phyloP scores from a whole-genome alignment of 2,113 vertebrate species.

The Hippopotamus amphibius region DNA sequence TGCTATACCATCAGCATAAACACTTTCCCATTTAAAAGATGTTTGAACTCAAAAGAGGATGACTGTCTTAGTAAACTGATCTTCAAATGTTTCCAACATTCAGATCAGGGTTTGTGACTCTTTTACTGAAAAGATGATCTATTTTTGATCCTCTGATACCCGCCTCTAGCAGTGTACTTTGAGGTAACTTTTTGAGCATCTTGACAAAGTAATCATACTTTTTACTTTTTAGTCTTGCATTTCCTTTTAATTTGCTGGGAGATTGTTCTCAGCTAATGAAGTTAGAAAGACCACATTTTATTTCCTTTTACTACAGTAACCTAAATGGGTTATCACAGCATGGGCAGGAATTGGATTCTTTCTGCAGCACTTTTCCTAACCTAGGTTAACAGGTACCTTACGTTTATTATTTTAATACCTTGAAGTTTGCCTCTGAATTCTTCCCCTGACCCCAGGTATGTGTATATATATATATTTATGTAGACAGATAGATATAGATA shows the following conservation, averaged over 20 bases:
- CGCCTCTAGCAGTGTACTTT: neutral
- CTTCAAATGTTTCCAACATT: neutral
- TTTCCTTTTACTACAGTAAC: conserved; percentile 5
- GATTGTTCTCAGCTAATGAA: neutral
- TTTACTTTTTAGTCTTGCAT: neutral
- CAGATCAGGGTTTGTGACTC: neutral
- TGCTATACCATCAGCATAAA: neutral
- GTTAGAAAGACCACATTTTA: conserved; percentile 60
- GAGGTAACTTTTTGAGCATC: neutral
- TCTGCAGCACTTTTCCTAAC: conserved; percentile 67
- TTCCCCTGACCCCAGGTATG: neutral
- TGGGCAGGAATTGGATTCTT: conserved; percentile 72
- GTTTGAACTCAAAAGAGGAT: neutral
- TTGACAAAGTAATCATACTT: neutral
- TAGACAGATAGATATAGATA: neutral
- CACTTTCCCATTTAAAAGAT: neutral
- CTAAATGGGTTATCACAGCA: conserved; percentile 62
- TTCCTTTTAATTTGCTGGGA: conserved; percentile 45
- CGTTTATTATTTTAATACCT: conserved; percentile 57
- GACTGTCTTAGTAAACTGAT: neutral
- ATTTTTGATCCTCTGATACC: neutral
- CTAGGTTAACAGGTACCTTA: conserved; percentile 38
- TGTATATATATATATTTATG: neutral
- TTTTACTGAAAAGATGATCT: neutral
- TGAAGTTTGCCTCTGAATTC: conserved; percentile 52